phyloP scores from a whole-genome alignment of 2,113 vertebrate species.

The Zosterops japonicus region DNA sequence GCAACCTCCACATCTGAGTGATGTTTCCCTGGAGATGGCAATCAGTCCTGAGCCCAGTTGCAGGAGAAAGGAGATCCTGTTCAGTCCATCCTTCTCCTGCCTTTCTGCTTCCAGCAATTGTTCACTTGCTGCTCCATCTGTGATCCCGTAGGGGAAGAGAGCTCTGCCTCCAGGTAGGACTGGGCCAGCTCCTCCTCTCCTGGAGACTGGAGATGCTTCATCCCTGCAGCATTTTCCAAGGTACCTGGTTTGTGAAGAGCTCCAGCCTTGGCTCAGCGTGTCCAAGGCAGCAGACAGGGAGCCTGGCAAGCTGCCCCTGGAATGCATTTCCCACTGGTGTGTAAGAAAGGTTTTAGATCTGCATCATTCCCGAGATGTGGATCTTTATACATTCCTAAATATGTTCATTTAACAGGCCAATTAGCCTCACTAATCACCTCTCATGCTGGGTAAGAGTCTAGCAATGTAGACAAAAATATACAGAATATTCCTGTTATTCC shows the following conservation, averaged over 20 bases:
- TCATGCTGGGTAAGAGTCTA: neutral
- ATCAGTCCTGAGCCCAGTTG: neutral
- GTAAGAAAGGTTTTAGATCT: neutral
- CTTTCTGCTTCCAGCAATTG: constrained; percentile 4
- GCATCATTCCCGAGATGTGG: neutral
- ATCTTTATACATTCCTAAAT: neutral
- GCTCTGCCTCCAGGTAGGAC: rapidly evolving
- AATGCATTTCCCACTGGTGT: neutral
- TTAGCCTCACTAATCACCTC: neutral
- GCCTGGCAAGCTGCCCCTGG: neutral
- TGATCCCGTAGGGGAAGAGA: neutral
- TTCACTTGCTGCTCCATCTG: neutral
- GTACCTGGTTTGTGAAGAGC: neutral
- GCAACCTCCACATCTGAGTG: neutral
- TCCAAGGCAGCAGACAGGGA: neutral
- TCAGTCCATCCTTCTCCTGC: neutral
- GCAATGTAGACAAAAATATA: neutral
- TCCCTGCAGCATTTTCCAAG: neutral
- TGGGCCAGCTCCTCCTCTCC: neutral
- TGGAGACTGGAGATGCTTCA: neutral
- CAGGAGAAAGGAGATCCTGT: neutral
- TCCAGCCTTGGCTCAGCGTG: neutral
- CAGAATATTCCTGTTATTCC: neutral
- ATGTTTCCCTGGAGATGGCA: neutral
- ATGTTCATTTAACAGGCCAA: neutral